Base-by-base conservation (phyloP, 2,113 vertebrate species). In the Scomber japonicus region DNA sequence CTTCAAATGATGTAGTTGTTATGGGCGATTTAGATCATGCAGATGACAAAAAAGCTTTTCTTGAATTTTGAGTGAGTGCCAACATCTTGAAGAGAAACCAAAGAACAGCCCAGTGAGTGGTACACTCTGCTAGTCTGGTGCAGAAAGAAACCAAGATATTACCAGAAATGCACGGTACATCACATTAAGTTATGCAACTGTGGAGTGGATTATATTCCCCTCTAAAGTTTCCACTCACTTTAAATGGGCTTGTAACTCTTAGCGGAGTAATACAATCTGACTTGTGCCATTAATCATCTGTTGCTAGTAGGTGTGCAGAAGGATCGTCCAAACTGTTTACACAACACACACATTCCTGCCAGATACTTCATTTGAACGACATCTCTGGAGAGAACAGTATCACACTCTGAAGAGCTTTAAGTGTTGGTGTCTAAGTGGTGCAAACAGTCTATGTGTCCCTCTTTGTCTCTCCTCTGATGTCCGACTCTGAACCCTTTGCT, bases 401-500 rank as follows among this genome's bases (percentile, higher is more conserved):
- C 44, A 27, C 13, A 30, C 35, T 45, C 13, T 3, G 51, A 48
- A 71, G 66, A 49, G 31, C n/a, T 69, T 8, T 24, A 16, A 45
- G 31, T 55, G 82, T 74, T 72, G 12, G 48, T 51, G 17, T 81
- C 70, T 55, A 35, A 50, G 57, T 63, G 72, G 40, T 60, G 27
- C 49, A 71, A 73, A 77, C 24, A 66, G 69, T 21, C 54, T 45
- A 46, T 10, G 21, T 17, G 15, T 35, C 8, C 56, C 55, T 73
- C 62, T 40, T 40, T 77, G 66, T 61, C 40, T 86, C 54, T 82
- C 60, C 66, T 66, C 78, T 88, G 71, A 86, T 71, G 83, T 85
- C 81, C 78, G 59, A 57, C 78, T 69, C 65, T 24, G 6, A 48
- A 60, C 76, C 71, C 66, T 67, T 62, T 82, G 66, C 71, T 53